Evolutionary conservation across 1,140 invertebrate genomes (phyloP), one percentile per base, ranked within the genome.

Genomic region (Centruroides vittatus): DNA sequence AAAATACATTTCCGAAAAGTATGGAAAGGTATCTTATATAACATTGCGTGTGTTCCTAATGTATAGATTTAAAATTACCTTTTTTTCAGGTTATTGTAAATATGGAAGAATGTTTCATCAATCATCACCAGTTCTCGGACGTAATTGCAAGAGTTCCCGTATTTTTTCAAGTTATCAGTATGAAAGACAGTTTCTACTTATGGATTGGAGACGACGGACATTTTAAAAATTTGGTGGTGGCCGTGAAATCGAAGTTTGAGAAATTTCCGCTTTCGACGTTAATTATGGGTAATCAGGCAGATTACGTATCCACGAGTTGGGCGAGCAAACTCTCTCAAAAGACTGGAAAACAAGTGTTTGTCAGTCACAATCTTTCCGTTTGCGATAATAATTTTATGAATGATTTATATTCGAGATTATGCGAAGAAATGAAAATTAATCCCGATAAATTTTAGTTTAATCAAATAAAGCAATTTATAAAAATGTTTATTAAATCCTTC

Each of bases 281-380:
- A 11, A 0, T 65, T 12, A 55, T 62, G 46, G 64, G 64, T 47
- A 9, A 55, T 55, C 13, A 34, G 9, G 51, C 47, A 11, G 61
- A 62, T 57, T 54, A 57, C 5, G 3, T 36, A 8, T 55, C 52
- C 47, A 49, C 10, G 35, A 47, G 47, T 11, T 46, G 62, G 10
- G 64, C 64, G 5, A 11, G 35, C 23, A 57, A 53, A 46, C 51
- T 65, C 6, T 55, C 57, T 50, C 52, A 58, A 10, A 59, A 41
- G 23, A 62, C 35, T 12, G 58, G 55, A 55, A 65, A 62, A 48
- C 61, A 62, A 52, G 61, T 65, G 23, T 65, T 65, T 65, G 58
- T 58, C 8, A 65, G 61, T 51, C 60, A 55, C 12, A 62, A 62
- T 62, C 6, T 65, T 4, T 47, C 61, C 4, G 47, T 35, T n/a